Base-by-base conservation (phyloP, 2,888 invertebrate genomes). In the Drosophila diplacantha region DNA sequence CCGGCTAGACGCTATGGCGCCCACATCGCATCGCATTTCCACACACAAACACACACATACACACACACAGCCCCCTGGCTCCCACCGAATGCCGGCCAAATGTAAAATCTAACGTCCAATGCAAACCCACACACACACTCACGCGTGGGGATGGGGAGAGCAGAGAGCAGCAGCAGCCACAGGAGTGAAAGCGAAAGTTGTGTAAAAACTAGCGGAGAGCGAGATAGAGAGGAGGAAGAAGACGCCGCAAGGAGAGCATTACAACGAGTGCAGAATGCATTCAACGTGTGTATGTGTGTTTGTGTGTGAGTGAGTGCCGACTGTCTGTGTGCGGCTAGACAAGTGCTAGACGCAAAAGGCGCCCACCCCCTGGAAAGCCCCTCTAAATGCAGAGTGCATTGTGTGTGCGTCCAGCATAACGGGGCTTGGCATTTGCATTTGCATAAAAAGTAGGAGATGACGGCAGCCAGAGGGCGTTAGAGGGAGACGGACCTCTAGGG, bases 31-130 rank as follows among this genome's bases (percentile, higher is more conserved):
- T 34, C 34, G 35, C 35, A 54, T 49, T 49, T 49, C 34, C 50
- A 54, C 51, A 54, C 35, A 35, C 35, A 47, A 18, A 35, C 35
- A 26, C 54, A 54, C 54, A 51, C 54, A 35, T 26, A 26, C 54
- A 54, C 54, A 51, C 54, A 54, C 54, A 51, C 38, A 31, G 22
- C 64, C 52, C 39, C 1, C 20, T 20, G 12, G 37, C 56, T 37
- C 54, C 55, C 57, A 60, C 53, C 68, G 57, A 69, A 64, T 75
- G 77, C 78, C 80, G 82, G 81, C 79, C 77, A 82, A 74, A 78
- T 78, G 77, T 78, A 80, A 81, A 82, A 77, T 79, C 80, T 79
- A 79, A 79, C 75, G 73, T 63, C 79, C 79, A 59, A 46, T 31
- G 31, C 12, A 41, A 24, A 63, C 47, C 58, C 22, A 20, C 37